These are phyloP conservation scores for Eucera pruinosa DNA, from an alignment of 2,888 invertebrate species.

Conservation along the genomic window DNA sequence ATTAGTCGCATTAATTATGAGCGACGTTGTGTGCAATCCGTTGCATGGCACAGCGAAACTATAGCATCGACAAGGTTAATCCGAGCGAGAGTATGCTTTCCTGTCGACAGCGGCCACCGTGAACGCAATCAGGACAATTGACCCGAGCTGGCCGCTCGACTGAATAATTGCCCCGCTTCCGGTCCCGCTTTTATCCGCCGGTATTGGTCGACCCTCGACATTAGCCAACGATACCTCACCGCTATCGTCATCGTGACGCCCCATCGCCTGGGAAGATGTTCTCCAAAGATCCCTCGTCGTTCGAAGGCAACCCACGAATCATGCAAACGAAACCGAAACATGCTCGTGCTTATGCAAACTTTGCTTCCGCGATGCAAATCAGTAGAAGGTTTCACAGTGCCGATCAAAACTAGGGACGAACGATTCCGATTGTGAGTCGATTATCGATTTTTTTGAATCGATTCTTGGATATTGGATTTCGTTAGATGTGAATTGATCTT, in stretches of 20 bases:
- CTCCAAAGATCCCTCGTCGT: neutral
- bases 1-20: neutral
- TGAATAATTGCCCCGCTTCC: conserved; percentile 61
- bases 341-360: neutral
- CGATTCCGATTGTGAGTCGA: no score
- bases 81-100: conserved; percentile 62
- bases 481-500: no score
- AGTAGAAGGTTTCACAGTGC: no score
- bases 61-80: conserved; percentile 1
- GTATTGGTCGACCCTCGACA: conserved; percentile 39
- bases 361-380: no score
- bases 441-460: no score
- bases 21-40: no score
- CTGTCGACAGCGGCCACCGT: conserved; percentile 65
- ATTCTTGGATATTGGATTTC: no score
- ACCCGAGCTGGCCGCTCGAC: conserved; percentile 66
- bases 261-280: conserved; percentile 14
- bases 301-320: neutral
- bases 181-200: conserved; percentile 52
- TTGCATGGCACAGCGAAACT: no score
- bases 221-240: conserved; percentile 38
- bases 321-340: neutral
- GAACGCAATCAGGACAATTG: conserved; percentile 77
- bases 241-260: neutral
- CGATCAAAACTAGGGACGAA: no score